A percentile compares a stretch with the other conserved stretches of the same genome.
These are phyloP conservation scores for Oryzias woworae DNA, from an alignment of 2,113 vertebrate species.

Conservation along the genomic window DNA sequence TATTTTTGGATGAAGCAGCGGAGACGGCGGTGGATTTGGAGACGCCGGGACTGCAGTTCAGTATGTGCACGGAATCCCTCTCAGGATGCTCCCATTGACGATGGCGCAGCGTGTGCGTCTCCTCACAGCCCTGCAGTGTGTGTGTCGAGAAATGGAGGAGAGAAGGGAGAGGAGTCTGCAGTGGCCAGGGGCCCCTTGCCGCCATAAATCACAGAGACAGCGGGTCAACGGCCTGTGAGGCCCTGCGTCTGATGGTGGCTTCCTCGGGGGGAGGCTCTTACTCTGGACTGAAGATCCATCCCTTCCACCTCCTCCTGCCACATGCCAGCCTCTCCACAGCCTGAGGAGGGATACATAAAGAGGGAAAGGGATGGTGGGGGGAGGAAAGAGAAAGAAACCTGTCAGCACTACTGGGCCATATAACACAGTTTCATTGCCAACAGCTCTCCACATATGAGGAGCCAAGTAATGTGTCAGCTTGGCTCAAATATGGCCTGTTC, in stretches of 20 bases:
- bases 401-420: conserved; percentile 77
- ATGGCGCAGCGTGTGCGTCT: conserved; percentile 46
- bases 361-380: conserved; percentile 8
- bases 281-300: conserved; percentile 59
- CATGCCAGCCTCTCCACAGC: conserved; percentile 53
- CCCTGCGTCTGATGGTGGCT: conserved; percentile 57
- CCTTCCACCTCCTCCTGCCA: conserved; percentile 54
- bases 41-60: conserved; percentile 10
- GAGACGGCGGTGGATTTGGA: conserved; percentile 5
- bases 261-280: conserved; percentile 61
- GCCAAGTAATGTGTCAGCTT: conserved; percentile 67
- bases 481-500: conserved; percentile 44
- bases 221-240: conserved; percentile 68
- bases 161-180: conserved; percentile 65
- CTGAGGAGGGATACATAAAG: conserved; percentile 63
- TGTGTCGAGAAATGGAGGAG: conserved; percentile 40
- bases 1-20: conserved; percentile 27
- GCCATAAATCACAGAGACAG: conserved; percentile 75
- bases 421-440: conserved; percentile 70
- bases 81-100: conserved; percentile 27
- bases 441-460: conserved; percentile 54
- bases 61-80: conserved; percentile 42
- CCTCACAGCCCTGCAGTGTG: conserved; percentile 43
- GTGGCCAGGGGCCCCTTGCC: conserved; percentile 59
- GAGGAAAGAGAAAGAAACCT: conserved; percentile 62